phyloP scores from a whole-genome alignment of 2,888 invertebrate species.

The Strigamia maritima region DNA sequence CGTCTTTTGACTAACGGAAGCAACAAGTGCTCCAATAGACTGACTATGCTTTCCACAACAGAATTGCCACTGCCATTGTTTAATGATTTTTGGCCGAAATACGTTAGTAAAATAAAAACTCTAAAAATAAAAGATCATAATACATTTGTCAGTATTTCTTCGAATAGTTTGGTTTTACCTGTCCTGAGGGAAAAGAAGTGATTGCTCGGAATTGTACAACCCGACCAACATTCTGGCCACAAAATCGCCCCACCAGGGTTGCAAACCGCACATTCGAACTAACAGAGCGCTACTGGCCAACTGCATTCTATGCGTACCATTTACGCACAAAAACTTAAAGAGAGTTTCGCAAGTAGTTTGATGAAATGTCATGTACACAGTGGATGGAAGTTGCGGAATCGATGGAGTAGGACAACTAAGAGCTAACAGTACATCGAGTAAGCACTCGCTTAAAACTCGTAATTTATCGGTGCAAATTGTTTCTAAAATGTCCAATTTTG shows the following conservation, averaged over 20 bases:
- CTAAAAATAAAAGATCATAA: slow-evolving; percentile 55
- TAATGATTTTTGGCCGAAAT: slow-evolving; percentile 77
- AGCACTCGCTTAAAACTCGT: slow-evolving; percentile 72
- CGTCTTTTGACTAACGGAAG: slow-evolving; percentile 31
- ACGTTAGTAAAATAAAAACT: slow-evolving; percentile 80
- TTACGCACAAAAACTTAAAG: slow-evolving; percentile 71
- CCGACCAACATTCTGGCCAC: slow-evolving; percentile 75
- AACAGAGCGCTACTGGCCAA: slow-evolving; percentile 73
- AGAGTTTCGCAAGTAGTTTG: slow-evolving; percentile 57
- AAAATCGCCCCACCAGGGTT: slow-evolving; percentile 86
- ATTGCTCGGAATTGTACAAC: slow-evolving; percentile 74
- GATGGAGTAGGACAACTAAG: slow-evolving; percentile 50
- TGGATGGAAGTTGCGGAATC: slow-evolving; percentile 1
- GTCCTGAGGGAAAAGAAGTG: slow-evolving; percentile 78
- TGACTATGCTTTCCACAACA: slow-evolving; percentile 40
- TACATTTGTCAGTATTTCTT: not conserved
- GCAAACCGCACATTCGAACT: slow-evolving; percentile 71
- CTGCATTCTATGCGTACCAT: slow-evolving; percentile 74
- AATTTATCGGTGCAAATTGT: slow-evolving; percentile 75
- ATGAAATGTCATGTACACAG: slow-evolving; percentile 47
- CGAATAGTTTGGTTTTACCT: slow-evolving; percentile 58
- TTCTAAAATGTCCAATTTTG: slow-evolving; percentile 24
- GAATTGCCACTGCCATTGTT: slow-evolving; percentile 57
- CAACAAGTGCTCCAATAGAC: slow-evolving; percentile 38
- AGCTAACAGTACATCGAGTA: slow-evolving; percentile 72